phyloP scores from a whole-genome alignment of 1,140 invertebrate species.

The Metopolophium dirhodum region DNA sequence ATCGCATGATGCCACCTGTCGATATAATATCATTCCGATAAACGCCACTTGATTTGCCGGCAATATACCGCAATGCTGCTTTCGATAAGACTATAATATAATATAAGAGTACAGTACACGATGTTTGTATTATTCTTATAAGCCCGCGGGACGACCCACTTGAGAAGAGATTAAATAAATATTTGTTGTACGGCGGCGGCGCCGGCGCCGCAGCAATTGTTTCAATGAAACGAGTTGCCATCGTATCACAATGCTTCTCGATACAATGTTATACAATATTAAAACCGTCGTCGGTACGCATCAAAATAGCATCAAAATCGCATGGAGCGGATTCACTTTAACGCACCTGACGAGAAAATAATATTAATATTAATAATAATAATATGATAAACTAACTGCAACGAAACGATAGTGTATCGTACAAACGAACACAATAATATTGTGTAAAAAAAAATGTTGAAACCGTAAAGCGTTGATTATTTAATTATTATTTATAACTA shows the following conservation, averaged over 20 bases:
- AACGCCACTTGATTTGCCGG: not conserved
- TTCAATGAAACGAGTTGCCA: not conserved
- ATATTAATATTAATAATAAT: no score
- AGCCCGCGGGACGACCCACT: not conserved
- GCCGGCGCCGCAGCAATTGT: not conserved
- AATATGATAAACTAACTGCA: not conserved
- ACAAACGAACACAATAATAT: no score
- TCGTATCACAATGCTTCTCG: no score
- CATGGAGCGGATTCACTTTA: not conserved
- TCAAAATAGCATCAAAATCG: not conserved
- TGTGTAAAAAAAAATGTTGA: no score
- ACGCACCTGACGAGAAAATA: not conserved
- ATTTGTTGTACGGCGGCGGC: not conserved
- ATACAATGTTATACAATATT: not conserved
- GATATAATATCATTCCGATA: not conserved
- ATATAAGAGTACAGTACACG: not conserved
- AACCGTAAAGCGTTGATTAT: no score
- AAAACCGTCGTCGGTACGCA: not conserved
- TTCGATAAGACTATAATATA: not conserved
- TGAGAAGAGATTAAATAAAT: not conserved
- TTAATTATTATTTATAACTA: no score
- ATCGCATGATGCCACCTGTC: not conserved
- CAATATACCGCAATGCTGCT: not conserved
- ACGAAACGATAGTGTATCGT: no score
- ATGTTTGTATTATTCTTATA: not conserved